A percentile compares a stretch with the other conserved stretches of the same genome.
Conservation (phyloP, 1,140 invertebrate species). For the Caerostris darwini region DNA sequence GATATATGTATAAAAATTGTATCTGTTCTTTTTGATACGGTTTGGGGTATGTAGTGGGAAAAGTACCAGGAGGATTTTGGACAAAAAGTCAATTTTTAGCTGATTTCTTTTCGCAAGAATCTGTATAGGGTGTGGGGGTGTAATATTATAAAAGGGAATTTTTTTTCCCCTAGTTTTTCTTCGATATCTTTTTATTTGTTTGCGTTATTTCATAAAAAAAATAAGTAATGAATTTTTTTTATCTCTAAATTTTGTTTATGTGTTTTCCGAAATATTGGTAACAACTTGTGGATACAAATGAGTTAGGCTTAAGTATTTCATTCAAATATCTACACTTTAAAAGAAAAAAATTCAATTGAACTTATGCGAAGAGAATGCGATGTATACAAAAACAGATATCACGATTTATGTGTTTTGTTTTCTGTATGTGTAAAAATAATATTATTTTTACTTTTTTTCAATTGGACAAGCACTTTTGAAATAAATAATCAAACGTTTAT, state of each 20-base stretch:
- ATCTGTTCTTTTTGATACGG: constrained; percentile 27
- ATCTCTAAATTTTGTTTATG: neutral
- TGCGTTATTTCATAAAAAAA: neutral
- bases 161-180: neutral
- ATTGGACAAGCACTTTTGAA: no score
- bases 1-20: constrained; percentile 19
- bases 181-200: neutral
- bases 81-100: constrained; percentile 28
- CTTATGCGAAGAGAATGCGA: no score
- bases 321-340: no score
- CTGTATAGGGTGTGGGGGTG: neutral
- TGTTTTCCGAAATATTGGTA: neutral
- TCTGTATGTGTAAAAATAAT: no score
- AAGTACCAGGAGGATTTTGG: neutral
- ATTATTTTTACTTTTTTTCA: no score
- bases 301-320: neutral
- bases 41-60: neutral
- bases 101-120: neutral
- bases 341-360: no score
- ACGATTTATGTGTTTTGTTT: no score
- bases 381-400: no score
- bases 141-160: neutral
- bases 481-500: no score
- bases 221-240: neutral
- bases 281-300: neutral